phyloP scores from a whole-genome alignment of 2,113 vertebrate species.

The Circaetus cinerascens region DNA sequence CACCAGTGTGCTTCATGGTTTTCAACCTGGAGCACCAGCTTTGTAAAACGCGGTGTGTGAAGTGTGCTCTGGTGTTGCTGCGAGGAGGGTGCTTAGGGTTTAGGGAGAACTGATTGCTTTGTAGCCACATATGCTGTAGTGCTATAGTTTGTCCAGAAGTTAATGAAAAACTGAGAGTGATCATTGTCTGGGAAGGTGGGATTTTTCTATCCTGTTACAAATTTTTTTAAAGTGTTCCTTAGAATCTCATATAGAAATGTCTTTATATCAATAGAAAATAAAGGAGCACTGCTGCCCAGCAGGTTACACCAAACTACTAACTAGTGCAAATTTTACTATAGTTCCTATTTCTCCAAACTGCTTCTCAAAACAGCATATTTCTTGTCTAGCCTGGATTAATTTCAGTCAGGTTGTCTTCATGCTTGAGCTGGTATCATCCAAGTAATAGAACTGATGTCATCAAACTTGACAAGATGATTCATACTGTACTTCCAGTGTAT shows the following conservation, averaged over 20 bases:
- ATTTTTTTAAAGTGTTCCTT: neutral
- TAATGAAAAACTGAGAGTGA: neutral
- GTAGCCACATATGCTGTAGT: neutral
- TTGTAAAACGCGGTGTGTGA: neutral
- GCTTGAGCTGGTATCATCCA: neutral
- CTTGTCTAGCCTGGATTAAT: neutral
- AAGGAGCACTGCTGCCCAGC: neutral
- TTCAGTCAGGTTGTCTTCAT: neutral
- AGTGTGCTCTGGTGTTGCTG: neutral
- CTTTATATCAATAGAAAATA: neutral
- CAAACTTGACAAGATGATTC: neutral
- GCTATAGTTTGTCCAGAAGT: neutral
- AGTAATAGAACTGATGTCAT: neutral
- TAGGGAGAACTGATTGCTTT: neutral
- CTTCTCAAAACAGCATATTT: neutral
- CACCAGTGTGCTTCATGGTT: neutral
- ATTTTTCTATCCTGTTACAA: neutral
- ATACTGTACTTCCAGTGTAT: neutral
- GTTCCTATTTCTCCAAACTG: neutral
- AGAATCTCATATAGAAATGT: neutral
- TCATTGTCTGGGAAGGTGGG: neutral
- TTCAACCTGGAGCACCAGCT: neutral
- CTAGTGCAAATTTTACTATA: neutral
- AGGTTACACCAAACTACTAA: neutral
- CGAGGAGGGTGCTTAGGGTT: neutral